Base-by-base conservation (phyloP, 2,113 vertebrate genomes). In the Spilogale gracilis region DNA sequence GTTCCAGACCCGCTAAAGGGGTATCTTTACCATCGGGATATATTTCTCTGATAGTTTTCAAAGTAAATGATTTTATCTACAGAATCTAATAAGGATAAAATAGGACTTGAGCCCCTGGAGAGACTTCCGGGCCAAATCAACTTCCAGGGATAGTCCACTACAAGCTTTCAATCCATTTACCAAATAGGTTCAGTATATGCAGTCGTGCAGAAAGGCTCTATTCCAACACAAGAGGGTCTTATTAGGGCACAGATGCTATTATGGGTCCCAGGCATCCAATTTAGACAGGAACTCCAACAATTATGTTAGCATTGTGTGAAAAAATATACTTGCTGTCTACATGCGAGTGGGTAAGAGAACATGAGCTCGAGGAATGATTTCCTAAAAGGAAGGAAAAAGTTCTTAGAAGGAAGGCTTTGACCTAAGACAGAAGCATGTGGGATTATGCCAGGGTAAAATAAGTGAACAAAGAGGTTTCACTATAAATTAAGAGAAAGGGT, bases 361-460 rank as follows among this genome's bases (percentile, higher is more conserved):
- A 43, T 61, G 61, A n/a, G 3, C 30, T 58, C 20, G 6, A 25
- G 20, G 5, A 32, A 18, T 17, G 23, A 23, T 45, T 87, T 65
- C 43, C 87, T 27, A 82, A 83, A 92, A 63, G 48, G 32, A 25
- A 73, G 23, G 43, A 30, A 20, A 74, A 92, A n/a, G 32, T 71
- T 93, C 61, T 86, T 80, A 30, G 89, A 60, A 87, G 88, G 27
- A 83, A 86, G 20, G 12, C 38, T 94, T 82, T 54, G 87, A 85
- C 61, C 50, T 80, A 52, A 30, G 38, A 56, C 56, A 81, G 61
- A 93, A 92, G n/a, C 20, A 1, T 48, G 23, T 23, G 86, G 67
- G 83, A 78, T 32, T 58, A 83, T 52, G 38, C 25, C 27, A 30
- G 20, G 56, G 61, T 58, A 20, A 84, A 94, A 67, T 74, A 38